Conservation (phyloP, 2,888 invertebrate genomes). For the Drosophila mimica region DNA sequence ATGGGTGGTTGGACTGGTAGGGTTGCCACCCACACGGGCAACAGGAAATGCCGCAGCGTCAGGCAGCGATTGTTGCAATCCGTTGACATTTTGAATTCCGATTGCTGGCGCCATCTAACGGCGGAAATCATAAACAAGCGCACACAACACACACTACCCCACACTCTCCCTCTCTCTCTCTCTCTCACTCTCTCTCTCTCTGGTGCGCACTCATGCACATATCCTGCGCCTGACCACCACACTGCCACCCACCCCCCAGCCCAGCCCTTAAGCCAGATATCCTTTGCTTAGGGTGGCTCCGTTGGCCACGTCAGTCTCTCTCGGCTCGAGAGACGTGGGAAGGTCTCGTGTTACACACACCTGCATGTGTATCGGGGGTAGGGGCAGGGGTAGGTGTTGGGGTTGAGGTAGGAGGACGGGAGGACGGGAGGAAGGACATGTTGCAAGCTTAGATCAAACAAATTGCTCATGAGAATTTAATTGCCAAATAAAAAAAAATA, state of each 20-base stretch:
- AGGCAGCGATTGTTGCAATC: slow-evolving; percentile 48
- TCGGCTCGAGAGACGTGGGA: slow-evolving; percentile 7
- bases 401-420: background rate
- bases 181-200: background rate
- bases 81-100: slow-evolving; percentile 51
- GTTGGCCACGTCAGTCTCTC: slow-evolving; percentile 42
- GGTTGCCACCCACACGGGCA: slow-evolving; percentile 1
- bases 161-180: background rate
- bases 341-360: slow-evolving; percentile 43
- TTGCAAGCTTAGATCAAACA: slow-evolving; percentile 7
- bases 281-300: slow-evolving; percentile 10
- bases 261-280: background rate
- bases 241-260: background rate
- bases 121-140: slow-evolving; percentile 60
- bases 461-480: background rate
- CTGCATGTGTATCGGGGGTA: slow-evolving; percentile 15
- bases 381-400: background rate
- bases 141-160: background rate
- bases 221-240: slow-evolving; percentile 47
- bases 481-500: slow-evolving; percentile 19
- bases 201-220: slow-evolving; percentile 62
- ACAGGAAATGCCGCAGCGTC: slow-evolving; percentile 63
- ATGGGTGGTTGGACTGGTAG: background rate
- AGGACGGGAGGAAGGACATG: background rate
- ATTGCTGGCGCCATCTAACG: slow-evolving; percentile 65